A percentile compares a stretch with the other conserved stretches of the same genome.
These are phyloP conservation scores for Halichoeres trimaculatus DNA, from an alignment of 2,113 vertebrate genomes.

Conservation along the genomic window DNA sequence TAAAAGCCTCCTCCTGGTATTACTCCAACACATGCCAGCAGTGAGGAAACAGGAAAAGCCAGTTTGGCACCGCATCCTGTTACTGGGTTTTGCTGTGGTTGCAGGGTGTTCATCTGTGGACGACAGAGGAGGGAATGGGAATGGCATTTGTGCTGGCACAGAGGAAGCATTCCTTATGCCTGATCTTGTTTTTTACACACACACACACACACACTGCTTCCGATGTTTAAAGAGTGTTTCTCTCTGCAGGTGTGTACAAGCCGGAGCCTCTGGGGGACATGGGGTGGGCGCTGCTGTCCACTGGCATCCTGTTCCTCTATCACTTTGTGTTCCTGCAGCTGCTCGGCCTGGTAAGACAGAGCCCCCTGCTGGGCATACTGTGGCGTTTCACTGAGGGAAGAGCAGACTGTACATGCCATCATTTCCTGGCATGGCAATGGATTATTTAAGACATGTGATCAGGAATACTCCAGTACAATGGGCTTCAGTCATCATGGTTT, in stretches of 20 bases:
- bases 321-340: slow-evolving; percentile 94
- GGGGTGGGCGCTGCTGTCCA: slow-evolving; percentile 95
- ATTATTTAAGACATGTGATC: neutral
- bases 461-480: too few relatives aligned
- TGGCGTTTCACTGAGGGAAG: slow-evolving; percentile 1
- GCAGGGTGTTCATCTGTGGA: neutral
- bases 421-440: neutral
- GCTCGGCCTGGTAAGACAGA: slow-evolving; percentile 92
- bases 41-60: slow-evolving; percentile 44
- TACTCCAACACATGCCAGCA: neutral
- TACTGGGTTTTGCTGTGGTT: neutral
- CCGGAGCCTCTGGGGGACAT: slow-evolving; percentile 94
- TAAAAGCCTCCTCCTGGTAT: neutral
- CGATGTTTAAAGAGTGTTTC: neutral
- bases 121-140: neutral
- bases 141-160: neutral
- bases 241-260: slow-evolving; percentile 90
- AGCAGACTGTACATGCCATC: neutral
- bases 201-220: neutral
- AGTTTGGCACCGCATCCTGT: slow-evolving; percentile 43
- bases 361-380: slow-evolving; percentile 67
- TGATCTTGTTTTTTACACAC: neutral
- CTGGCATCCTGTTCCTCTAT: slow-evolving; percentile 96
- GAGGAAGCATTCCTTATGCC: neutral
- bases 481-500: too few relatives aligned